phyloP scores from a whole-genome alignment of 2,113 vertebrate species.

The Rhabdornis inornatus region DNA sequence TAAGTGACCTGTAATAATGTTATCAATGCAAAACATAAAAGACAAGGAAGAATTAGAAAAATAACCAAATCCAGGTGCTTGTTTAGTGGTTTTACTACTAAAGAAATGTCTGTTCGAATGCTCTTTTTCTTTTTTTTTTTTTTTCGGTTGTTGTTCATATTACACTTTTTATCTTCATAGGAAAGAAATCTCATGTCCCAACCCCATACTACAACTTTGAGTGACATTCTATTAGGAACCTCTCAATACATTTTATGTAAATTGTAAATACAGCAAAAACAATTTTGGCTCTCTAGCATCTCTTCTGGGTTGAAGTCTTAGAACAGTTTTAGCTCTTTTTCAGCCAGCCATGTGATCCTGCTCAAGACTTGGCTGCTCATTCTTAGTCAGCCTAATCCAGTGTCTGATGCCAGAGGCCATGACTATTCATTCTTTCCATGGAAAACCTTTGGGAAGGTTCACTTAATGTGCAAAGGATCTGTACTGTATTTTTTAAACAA shows the following conservation, averaged over 20 bases:
- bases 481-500: not conserved
- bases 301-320: not conserved
- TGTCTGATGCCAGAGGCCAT: not conserved
- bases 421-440: not conserved
- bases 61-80: not conserved
- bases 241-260: not conserved
- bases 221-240: not conserved
- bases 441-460: not conserved
- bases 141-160: not conserved
- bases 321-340: not conserved
- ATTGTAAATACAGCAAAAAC: not conserved
- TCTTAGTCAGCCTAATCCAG: not conserved
- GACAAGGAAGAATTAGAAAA: not conserved
- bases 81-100: not conserved
- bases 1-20: not conserved
- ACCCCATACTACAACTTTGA: not conserved
- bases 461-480: not conserved
- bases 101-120: not conserved
- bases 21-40: not conserved
- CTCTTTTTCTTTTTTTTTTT: accelerated
- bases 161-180: not conserved
- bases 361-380: not conserved
- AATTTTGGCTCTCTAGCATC: not conserved
- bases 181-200: not conserved
- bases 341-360: not conserved